Percentiles rank a stretch among this genome's conserved stretches.
These are phyloP conservation scores for Siphlonurus alternatus DNA, from an alignment of 2,888 invertebrate species.

Conservation along the genomic window DNA sequence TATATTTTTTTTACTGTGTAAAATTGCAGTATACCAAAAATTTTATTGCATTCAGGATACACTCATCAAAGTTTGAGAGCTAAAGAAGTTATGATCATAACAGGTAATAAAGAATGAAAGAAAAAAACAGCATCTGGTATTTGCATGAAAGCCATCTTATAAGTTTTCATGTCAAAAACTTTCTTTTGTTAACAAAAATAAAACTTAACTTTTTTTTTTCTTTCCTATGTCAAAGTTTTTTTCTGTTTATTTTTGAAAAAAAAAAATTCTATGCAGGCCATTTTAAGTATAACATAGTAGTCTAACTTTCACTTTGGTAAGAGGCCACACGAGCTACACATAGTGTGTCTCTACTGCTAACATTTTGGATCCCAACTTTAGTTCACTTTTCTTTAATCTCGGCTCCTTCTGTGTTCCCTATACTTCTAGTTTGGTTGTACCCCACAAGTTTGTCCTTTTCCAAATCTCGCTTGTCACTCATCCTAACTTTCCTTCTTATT, in stretches of 20 bases:
- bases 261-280: background rate
- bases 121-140: background rate
- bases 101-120: background rate
- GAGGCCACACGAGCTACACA: too few relatives aligned
- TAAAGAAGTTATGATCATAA: background rate
- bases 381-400: background rate
- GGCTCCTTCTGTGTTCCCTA: background rate
- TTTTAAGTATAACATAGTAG: background rate
- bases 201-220: background rate
- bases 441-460: too few relatives aligned
- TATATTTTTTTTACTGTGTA: too few relatives aligned
- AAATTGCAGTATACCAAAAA: background rate
- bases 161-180: constrained; percentile 3
- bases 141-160: background rate
- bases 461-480: too few relatives aligned
- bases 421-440: too few relatives aligned
- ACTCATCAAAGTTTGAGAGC: background rate
- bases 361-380: too few relatives aligned
- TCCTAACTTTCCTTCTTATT: too few relatives aligned
- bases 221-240: background rate
- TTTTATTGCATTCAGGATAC: background rate
- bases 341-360: too few relatives aligned
- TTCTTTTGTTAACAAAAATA: background rate
- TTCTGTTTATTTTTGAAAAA: background rate
- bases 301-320: too few relatives aligned